These are phyloP conservation scores for Macropodus opercularis DNA, from an alignment of 2,797 vertebrate species.

Conservation along the genomic window DNA sequence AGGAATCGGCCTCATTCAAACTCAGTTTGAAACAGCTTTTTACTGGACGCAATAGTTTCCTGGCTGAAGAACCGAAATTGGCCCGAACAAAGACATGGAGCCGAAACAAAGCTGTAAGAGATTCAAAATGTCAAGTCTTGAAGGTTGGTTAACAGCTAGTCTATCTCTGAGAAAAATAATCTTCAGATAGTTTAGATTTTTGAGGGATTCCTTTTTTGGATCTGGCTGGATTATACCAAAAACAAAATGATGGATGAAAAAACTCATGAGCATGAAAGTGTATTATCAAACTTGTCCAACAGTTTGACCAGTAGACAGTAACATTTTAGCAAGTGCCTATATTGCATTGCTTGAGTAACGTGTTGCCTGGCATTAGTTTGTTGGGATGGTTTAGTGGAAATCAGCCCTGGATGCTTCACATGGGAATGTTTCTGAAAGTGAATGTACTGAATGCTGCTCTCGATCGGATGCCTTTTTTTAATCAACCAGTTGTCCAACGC, in stretches of 20 bases:
- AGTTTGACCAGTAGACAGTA: background rate
- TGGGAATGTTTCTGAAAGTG: background rate
- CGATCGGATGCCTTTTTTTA: background rate
- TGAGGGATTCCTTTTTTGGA: background rate
- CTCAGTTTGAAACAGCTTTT: slow-evolving; percentile 15
- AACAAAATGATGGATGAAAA: background rate
- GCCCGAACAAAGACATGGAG: background rate
- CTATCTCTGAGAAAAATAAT: background rate
- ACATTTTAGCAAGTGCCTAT: background rate
- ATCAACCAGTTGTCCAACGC: too few relatives aligned
- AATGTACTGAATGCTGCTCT: background rate
- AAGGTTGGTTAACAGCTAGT: background rate
- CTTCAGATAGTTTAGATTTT: background rate
- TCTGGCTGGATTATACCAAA: slow-evolving; percentile 35
- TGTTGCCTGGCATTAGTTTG: background rate
- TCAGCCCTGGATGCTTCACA: background rate
- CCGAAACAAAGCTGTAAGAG: background rate
- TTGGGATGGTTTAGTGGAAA: background rate
- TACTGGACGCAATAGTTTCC: slow-evolving; percentile 31
- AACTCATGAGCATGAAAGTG: too few relatives aligned
- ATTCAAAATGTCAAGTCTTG: background rate
- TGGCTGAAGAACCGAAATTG: slow-evolving; percentile 40
- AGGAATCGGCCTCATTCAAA: slow-evolving; percentile 43
- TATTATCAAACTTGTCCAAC: background rate
- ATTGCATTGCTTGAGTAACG: background rate